Conservation (phyloP, 2,113 vertebrate species). For the Atlantisia rogersi region DNA sequence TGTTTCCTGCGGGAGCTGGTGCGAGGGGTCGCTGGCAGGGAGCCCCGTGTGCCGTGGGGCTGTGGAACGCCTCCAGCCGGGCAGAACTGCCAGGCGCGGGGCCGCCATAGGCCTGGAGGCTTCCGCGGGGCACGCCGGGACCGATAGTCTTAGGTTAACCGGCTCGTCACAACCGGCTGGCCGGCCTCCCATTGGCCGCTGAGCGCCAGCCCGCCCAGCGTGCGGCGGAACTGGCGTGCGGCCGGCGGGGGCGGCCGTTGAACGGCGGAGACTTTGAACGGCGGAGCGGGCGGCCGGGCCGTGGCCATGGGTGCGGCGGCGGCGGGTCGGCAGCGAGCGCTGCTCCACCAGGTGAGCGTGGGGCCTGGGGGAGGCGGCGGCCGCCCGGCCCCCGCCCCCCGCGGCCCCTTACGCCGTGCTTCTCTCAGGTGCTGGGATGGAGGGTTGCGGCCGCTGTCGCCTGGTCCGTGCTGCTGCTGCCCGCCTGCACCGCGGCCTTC, state of each 20-base stretch:
- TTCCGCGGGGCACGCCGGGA: background rate
- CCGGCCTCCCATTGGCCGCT: background rate
- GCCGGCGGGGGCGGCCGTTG: background rate
- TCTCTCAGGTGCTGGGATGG: slow-evolving; percentile 88
- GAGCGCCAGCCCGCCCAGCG: rapidly evolving
- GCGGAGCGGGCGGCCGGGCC: background rate
- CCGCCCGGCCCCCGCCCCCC: too few relatives aligned
- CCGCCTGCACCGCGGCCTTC: slow-evolving; percentile 81
- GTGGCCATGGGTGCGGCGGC: background rate
- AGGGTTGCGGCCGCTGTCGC: slow-evolving; percentile 83
- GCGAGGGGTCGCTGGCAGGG: too few relatives aligned
- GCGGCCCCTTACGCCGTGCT: background rate
- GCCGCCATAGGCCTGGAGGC: too few relatives aligned
- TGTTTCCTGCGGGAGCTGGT: too few relatives aligned
- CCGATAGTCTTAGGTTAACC: rapidly evolving
- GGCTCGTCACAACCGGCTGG: too few relatives aligned
- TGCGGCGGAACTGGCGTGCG: background rate
- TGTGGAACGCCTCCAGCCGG: too few relatives aligned
- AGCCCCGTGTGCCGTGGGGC: too few relatives aligned
- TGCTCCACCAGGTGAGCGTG: slow-evolving; percentile 27
- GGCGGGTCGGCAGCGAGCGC: slow-evolving; percentile 1
- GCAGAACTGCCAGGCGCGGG: too few relatives aligned
- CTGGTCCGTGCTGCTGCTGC: slow-evolving; percentile 90
- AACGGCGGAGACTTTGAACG: slow-evolving; percentile 50
- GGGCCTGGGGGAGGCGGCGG: background rate